Base-by-base conservation (phyloP, 2,113 vertebrate genomes). In the Okapia johnstoni region DNA sequence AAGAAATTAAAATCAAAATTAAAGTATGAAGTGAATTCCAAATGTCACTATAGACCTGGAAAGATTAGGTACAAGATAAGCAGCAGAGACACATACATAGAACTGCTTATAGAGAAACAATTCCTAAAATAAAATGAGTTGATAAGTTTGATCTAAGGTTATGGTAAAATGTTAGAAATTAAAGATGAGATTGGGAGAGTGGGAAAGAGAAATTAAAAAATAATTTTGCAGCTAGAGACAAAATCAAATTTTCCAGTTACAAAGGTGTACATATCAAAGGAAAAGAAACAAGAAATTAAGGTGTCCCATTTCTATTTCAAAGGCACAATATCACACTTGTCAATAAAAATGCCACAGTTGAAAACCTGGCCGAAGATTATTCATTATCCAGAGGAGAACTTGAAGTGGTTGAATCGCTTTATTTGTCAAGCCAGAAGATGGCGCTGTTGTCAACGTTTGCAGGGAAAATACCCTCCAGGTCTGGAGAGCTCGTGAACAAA, bases 361-460 rank as follows among this genome's bases (percentile, higher is more conserved):
- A 96, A 89, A 94, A 48, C 66, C 36, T 73, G 55, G 26, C 36
- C 54, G 50, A 84, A 28, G 79, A 10, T 11, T 28, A 66, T 48
- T 48, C 40, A 7, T 50, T 57, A 61, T 94, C 76, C 0, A 4
- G 81, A 54, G 77, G 30, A 36, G 33, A 91, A 87, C 76, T 60
- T 93, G 11, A 6, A 19, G 46, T 63, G 11, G 16, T 85, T 70
- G 23, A 14, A 30, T n/a, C 2, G 30, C 66, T 43, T 77, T 50
- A 52, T 26, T 40, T 25, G 8, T 6, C 3, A 13, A 30, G 89
- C 97, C 98, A 92, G 98, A 46, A 98, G 98, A 57, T 96, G 98
- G 98, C 98, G 48, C 97, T 90, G 25, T 97, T 96, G 98, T 46
- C 96, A 95, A 80, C 4, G 90, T 83, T 87, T 97, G 58, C 58